These are phyloP conservation scores for Dicaeum eximium DNA, from an alignment of 2,113 vertebrate genomes.

Conservation along the genomic window DNA sequence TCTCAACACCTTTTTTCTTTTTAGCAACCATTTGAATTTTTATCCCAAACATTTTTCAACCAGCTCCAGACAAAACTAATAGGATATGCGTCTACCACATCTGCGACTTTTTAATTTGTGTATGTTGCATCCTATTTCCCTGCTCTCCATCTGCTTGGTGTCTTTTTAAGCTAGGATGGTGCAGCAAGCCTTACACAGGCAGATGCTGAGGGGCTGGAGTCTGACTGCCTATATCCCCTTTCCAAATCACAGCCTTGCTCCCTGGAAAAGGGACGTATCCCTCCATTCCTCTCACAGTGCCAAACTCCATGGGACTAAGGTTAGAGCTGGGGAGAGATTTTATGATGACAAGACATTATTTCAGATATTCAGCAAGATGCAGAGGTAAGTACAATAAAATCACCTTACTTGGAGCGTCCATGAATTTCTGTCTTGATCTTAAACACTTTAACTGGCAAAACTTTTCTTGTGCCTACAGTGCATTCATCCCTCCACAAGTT, in stretches of 20 bases:
- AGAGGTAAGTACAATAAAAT: neutral
- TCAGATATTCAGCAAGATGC: neutral
- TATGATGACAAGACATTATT: neutral
- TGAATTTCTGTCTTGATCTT: neutral
- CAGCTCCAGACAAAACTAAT: conserved; percentile 42
- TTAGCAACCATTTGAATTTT: neutral
- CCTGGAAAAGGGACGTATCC: neutral
- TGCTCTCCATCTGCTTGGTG: conserved; percentile 41
- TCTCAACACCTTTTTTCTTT: neutral
- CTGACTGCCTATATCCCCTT: neutral
- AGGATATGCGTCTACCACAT: conserved; percentile 47
- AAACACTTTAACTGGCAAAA: neutral
- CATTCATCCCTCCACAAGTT: neutral
- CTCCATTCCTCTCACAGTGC: neutral
- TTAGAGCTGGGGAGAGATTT: neutral
- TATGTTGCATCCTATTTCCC: conserved; percentile 36
- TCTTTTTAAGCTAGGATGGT: neutral
- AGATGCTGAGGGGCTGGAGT: neutral
- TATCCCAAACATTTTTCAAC: neutral
- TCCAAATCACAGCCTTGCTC: neutral
- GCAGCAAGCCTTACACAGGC: neutral
- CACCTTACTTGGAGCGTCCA: neutral
- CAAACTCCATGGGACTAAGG: neutral
- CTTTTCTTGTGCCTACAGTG: fast-evolving
- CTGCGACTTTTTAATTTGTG: conserved; percentile 44